Evolutionary conservation across 2,888 invertebrate species (phyloP).

Genomic region (Lepidocyrtinus sp.): DNA sequence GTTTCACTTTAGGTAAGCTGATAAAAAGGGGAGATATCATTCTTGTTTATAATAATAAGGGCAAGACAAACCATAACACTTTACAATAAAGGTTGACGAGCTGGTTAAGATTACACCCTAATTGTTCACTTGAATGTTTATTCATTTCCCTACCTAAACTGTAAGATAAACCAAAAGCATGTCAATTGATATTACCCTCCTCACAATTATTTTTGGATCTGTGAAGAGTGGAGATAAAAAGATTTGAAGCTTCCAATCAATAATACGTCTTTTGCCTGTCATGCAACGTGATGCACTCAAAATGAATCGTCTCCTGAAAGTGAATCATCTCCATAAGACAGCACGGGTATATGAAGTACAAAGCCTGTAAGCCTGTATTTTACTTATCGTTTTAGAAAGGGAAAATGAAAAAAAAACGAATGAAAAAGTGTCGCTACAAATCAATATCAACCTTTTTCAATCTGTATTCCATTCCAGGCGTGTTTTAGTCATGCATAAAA

Average conservation of each 20-base stretch:
- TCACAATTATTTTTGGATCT: constrained; percentile 44
- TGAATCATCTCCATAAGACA: neutral
- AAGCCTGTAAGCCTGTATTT: no score
- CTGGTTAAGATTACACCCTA: constrained; percentile 5
- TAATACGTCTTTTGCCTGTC: constrained; percentile 57
- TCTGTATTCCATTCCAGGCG: no score
- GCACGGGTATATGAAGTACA: no score
- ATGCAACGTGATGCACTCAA: constrained; percentile 34
- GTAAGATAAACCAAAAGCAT: constrained; percentile 51
- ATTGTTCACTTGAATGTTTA: constrained; percentile 51
- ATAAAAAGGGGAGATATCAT: constrained; percentile 9
- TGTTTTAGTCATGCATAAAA: constrained; percentile 35
- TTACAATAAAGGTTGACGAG: constrained; percentile 6
- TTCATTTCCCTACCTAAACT: constrained; percentile 41
- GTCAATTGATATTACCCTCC: constrained; percentile 59
- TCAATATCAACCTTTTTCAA: no score
- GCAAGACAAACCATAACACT: neutral
- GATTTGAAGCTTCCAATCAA: constrained; percentile 43
- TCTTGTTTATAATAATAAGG: constrained; percentile 10
- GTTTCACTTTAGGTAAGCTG: constrained; percentile 5
- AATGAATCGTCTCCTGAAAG: neutral
- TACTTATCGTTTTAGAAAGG: constrained; percentile 32
- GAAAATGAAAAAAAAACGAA: constrained; percentile 26
- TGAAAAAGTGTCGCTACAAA: constrained; percentile 28
- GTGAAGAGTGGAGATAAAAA: constrained; percentile 15